Conservation (phyloP, 1,140 invertebrate species). For the Drosophila parvula region DNA sequence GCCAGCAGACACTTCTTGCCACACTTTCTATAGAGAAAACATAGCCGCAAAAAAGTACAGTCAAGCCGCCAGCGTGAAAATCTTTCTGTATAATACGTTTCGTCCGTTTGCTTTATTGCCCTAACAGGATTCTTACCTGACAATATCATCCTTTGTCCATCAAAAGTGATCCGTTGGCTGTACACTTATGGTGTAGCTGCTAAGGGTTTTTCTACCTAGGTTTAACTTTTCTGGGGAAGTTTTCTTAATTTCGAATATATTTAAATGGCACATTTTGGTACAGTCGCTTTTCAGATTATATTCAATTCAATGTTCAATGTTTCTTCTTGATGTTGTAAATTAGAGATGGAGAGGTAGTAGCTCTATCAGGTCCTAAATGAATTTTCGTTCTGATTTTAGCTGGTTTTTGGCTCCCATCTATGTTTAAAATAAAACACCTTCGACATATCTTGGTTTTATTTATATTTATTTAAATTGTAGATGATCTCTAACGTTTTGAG, state of each 20-base stretch:
- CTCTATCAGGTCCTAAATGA: too few species aligned
- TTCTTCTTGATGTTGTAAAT: too few species aligned
- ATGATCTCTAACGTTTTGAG: slow-evolving; percentile 83
- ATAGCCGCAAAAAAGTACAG: slow-evolving; percentile 11
- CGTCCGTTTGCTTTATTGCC: slow-evolving; percentile 26
- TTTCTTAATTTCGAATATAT: not conserved
- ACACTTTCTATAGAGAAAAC: too few species aligned
- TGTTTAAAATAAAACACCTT: not conserved
- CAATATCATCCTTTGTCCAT: slow-evolving; percentile 14
- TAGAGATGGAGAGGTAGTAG: too few species aligned
- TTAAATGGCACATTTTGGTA: too few species aligned
- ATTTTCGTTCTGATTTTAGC: too few species aligned
- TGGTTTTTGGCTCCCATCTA: not conserved
- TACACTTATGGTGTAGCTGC: slow-evolving; percentile 28
- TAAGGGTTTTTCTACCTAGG: slow-evolving; percentile 14
- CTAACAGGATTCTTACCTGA: slow-evolving; percentile 41
- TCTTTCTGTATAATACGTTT: not conserved
- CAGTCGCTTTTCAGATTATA: too few species aligned
- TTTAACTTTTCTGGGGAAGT: not conserved
- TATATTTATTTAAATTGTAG: slow-evolving; percentile 83
- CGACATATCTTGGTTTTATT: slow-evolving; percentile 83
- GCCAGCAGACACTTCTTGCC: too few species aligned
- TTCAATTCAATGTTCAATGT: too few species aligned
- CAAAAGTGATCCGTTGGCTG: slow-evolving; percentile 20
- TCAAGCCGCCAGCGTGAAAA: not conserved